Conservation (phyloP, 2,797 vertebrate species). For the Xerus rutilus region DNA sequence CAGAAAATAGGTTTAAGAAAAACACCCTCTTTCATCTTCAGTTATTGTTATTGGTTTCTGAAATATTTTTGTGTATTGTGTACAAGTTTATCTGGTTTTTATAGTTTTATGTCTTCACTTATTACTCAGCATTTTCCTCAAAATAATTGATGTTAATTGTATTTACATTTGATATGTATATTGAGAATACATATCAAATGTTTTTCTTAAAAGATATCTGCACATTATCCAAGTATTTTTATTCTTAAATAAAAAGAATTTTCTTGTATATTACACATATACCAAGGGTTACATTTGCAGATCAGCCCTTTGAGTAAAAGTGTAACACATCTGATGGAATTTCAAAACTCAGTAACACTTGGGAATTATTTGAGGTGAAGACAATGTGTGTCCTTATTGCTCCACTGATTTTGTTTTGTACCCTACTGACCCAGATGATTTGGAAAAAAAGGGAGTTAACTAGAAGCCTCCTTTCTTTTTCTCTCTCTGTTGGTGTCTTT, state of each 20-base stretch:
- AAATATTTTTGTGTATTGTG: neutral
- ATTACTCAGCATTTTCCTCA: neutral
- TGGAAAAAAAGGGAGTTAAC: neutral
- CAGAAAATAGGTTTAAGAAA: neutral
- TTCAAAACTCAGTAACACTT: neutral
- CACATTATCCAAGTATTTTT: neutral
- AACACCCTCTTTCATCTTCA: neutral
- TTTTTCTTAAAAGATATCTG: neutral
- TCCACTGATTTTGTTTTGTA: neutral
- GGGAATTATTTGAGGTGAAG: neutral
- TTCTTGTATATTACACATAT: no score
- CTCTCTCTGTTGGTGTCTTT: neutral
- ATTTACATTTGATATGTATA: no score
- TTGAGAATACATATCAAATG: neutral
- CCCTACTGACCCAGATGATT: neutral
- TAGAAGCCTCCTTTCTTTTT: neutral
- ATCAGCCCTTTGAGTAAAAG: neutral
- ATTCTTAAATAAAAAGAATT: neutral
- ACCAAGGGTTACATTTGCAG: neutral
- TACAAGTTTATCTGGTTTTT: neutral
- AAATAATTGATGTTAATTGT: neutral
- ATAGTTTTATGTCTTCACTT: neutral
- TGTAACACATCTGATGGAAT: neutral
- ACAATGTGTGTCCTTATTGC: neutral
- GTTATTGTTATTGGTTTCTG: neutral